Evolutionary conservation across 2,797 vertebrate species (phyloP), one percentile per base, ranked within the genome.

Genomic region (Scomberomorus guttatus): DNA sequence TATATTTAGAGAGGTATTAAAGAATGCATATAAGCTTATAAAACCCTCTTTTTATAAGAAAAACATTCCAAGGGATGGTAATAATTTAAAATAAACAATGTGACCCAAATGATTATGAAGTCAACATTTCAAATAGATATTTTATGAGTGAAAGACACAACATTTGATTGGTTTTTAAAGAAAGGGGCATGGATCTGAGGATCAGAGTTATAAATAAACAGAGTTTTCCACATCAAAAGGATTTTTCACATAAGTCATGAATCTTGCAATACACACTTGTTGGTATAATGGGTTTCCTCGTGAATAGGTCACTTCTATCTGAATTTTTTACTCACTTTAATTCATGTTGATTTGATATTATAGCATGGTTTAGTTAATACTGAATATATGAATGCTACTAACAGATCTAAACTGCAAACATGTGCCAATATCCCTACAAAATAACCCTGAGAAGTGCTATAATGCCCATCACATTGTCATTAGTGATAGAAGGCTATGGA

Each of bases 1-100:
- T 93, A 92, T 80, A 90, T 91, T 87, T 92, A 93, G 88, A 86
- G 63, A 69, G 11, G 34, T 61, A 84, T 86, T 77, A 54, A 80
- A 84, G 18, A 80, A 88, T 75, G 77, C 57, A 57, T 66, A 64
- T 56, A 52, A 14, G 20, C 25, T 59, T 75, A 54, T 60, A 55
- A 82, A 83, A 55, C 39, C n/a, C 9, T 72, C 20, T 63, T 59
- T 29, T 46, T 64, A 63, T 42, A 63, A 68, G 46, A 84, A 14
- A 64, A 72, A 79, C 52, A 78, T 81, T 84, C 70, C 52, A 24
- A 1, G 34, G 60, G 32, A 83, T 68, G 62, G 69, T 60, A 32
- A 66, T 29, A 46, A 79, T 85, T 70, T 68, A 61, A 69, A 57
- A 51, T 22, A 18, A 63, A 48, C 44, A 65, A 58, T n/a, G 25